A percentile compares a stretch with the other conserved stretches of the same genome.
These are phyloP conservation scores for Benitochromis conjunctus DNA, from an alignment of 2,113 vertebrate species.

Conservation along the genomic window DNA sequence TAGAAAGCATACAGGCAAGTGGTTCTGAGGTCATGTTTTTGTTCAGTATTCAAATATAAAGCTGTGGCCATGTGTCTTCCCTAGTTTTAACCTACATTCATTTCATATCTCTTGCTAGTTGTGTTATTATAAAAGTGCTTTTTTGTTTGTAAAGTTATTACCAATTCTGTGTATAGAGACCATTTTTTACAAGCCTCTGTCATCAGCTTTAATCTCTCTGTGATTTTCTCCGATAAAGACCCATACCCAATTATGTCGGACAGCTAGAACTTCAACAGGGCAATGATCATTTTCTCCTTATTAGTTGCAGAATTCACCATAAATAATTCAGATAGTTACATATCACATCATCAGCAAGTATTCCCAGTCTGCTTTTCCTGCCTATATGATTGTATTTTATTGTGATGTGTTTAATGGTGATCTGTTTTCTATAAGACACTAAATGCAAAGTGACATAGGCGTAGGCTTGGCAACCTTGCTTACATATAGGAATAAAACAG, in stretches of 20 bases:
- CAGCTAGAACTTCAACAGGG: background rate
- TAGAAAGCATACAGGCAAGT: background rate
- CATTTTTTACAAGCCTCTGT: background rate
- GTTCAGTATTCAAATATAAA: background rate
- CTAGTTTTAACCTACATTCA: background rate
- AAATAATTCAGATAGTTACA: background rate
- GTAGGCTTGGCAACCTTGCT: background rate
- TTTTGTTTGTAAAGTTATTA: background rate
- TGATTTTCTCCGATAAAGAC: background rate
- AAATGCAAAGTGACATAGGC: background rate
- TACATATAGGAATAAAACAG: background rate
- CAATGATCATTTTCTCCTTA: background rate
- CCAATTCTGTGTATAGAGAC: background rate
- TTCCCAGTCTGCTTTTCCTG: background rate
- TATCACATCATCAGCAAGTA: background rate
- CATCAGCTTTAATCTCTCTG: background rate
- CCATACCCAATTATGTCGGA: background rate
- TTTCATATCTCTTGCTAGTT: background rate
- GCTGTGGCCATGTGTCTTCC: background rate
- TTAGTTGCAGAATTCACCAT: background rate
- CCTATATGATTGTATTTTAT: background rate
- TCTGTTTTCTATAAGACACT: background rate
- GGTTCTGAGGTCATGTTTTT: background rate
- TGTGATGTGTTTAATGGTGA: background rate
- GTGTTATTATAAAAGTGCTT: background rate